Conservation (phyloP, 2,888 invertebrate genomes). For the Scaeva pyrastri region DNA sequence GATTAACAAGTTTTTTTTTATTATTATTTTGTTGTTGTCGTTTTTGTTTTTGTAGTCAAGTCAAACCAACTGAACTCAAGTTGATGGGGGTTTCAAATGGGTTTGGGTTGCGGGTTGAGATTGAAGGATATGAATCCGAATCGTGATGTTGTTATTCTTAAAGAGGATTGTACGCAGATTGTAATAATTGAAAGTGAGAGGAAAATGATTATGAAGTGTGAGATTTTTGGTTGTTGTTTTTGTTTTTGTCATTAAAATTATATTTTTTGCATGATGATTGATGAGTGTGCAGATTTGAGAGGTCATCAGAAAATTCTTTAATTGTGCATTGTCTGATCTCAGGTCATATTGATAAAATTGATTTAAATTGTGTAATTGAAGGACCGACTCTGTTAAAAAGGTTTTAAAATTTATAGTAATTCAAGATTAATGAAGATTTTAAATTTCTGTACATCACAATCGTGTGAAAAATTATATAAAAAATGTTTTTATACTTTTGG, state of each 20-base stretch:
- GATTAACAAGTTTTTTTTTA: conserved; percentile 63
- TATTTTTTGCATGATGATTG: conserved; percentile 2
- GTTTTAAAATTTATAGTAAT: too few species aligned
- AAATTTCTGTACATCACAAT: too few species aligned
- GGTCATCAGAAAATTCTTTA: background rate
- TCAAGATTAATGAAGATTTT: too few species aligned
- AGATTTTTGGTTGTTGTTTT: background rate
- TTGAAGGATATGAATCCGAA: too few species aligned
- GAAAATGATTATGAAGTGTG: background rate
- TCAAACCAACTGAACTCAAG: background rate
- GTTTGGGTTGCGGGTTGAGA: background rate
- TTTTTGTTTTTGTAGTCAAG: too few species aligned
- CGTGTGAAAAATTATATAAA: too few species aligned
- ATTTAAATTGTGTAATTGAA: too few species aligned
- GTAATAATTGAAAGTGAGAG: conserved; percentile 32
- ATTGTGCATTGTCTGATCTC: background rate
- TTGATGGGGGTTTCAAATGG: background rate
- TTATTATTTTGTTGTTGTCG: background rate
- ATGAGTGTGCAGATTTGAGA: background rate
- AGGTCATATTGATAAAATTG: too few species aligned
- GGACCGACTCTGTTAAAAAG: too few species aligned
- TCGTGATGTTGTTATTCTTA: background rate
- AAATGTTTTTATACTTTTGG: too few species aligned
- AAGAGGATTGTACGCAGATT: background rate
- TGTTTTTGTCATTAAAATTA: conserved; percentile 17